Evolutionary conservation across 2,797 vertebrate genomes (phyloP), one percentile per base, ranked within the genome.

Genomic region (Crocodylus rhombifer): DNA sequence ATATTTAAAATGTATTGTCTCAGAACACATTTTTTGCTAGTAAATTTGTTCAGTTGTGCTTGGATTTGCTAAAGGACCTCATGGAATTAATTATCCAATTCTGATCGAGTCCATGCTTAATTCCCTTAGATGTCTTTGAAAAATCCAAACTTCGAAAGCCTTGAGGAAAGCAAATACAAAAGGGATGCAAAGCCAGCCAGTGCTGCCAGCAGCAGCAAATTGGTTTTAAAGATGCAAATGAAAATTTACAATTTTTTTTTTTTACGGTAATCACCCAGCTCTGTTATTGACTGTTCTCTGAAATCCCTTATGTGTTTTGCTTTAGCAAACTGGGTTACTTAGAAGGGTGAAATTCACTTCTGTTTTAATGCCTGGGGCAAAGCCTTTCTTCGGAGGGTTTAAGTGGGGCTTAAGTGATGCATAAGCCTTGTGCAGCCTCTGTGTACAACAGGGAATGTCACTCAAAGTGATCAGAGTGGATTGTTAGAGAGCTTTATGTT

Each of bases 371-470:
- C 60, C 77, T 77, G 14, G 21, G 67, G 64, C 30, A 80, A 65
- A 8, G 20, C 2, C 8, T 13, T 28, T 5, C 23, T 67, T 65
- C 15, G 6, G 57, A n/a, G 8, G 55, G 11, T 23, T 77, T 77
- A 75, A 86, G 14, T 57, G 17, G 5, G 6, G 25, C 20, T 84
- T 51, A 60, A 82, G 30, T 81, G 80, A 89, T 81, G 25, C 2
- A 1, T 56, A 88, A 62, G 51, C 33, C 69, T 80, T 62, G 58
- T 4, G 4, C 8, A 74, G 36, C 3, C 17, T 80, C 64, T 64
- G 3, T 71, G 21, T 14, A 10, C 0, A 0, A 15, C 14, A 4
- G 18, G 4, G 71, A 76, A 5, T 65, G 62, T 79, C 30, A 5
- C n/a, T 81, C 25, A n/a, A 17, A 58, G 62, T 1, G 67, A 84